phyloP scores from a whole-genome alignment of 1,140 invertebrate species.

The Drosophila chauvacae region DNA sequence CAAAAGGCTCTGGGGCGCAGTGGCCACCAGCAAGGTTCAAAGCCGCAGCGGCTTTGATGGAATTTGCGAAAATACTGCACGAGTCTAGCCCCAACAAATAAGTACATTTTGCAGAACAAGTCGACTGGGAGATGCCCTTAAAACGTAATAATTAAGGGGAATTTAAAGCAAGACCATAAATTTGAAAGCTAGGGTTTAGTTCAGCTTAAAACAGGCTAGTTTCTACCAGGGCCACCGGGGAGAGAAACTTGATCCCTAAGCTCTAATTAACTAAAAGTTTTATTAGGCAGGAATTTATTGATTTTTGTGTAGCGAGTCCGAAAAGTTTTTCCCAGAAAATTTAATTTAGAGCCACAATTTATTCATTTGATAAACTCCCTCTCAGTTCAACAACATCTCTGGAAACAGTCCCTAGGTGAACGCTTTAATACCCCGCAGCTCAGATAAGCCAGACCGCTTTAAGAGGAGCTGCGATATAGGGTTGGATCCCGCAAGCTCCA shows the following conservation, averaged over 20 bases:
- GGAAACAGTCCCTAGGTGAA: background rate
- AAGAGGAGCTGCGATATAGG: slow-evolving; percentile 1
- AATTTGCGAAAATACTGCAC: slow-evolving; percentile 55
- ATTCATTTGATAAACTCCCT: slow-evolving; percentile 7
- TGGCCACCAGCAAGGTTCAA: slow-evolving; percentile 33
- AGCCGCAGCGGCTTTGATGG: slow-evolving; percentile 56
- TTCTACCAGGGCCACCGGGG: background rate
- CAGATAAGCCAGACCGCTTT: slow-evolving; percentile 15
- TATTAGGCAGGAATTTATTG: background rate
- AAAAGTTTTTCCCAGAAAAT: background rate
- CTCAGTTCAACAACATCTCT: background rate
- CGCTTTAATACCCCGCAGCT: slow-evolving; percentile 10
- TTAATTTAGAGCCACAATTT: slow-evolving; percentile 1
- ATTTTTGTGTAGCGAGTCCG: background rate
- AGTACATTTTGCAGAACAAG: background rate
- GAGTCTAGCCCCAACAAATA: slow-evolving; percentile 20
- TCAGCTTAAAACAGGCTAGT: background rate
- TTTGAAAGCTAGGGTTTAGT: background rate
- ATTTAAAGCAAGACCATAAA: background rate
- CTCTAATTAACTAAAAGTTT: slow-evolving; percentile 4
- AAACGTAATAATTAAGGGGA: too few species aligned
- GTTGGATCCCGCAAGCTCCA: background rate
- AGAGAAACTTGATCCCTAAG: background rate
- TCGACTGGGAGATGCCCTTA: slow-evolving; percentile 6
- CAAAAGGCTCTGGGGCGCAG: slow-evolving; percentile 27